A percentile compares a stretch with the other conserved stretches of the same genome.
These are phyloP conservation scores for Diadophis punctatus DNA, from an alignment of 2,113 vertebrate genomes.

Conservation along the genomic window DNA sequence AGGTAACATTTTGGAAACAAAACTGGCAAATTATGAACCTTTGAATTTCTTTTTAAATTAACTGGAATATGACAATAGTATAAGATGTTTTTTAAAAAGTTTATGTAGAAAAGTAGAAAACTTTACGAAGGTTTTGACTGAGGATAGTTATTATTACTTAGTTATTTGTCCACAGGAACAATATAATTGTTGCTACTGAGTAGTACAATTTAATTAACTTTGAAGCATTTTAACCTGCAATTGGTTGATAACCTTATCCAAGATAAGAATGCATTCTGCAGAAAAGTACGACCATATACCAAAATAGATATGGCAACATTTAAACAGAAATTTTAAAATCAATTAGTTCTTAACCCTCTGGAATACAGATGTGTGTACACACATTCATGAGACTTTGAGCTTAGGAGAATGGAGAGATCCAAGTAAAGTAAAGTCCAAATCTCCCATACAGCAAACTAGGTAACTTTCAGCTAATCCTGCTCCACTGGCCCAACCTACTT, in stretches of 20 bases:
- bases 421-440: neutral
- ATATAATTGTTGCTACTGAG: neutral
- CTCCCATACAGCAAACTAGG: neutral
- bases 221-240: conserved; percentile 20
- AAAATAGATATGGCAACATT: neutral
- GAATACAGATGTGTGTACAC: neutral
- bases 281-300: neutral
- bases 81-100: neutral
- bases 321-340: neutral
- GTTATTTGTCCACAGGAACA: neutral
- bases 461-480: neutral
- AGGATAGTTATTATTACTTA: neutral
- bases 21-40: neutral
- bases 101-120: neutral
- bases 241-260: neutral
- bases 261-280: neutral
- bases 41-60: neutral
- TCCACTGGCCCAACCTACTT: neutral
- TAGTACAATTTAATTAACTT: neutral
- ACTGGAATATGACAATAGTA: neutral
- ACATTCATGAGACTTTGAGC: neutral
- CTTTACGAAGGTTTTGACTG: neutral
- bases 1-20: neutral
- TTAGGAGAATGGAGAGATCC: neutral
- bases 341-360: neutral